Percentiles rank a stretch among this genome's conserved stretches.
These are phyloP conservation scores for Conomelus anceps DNA, from an alignment of 2,888 invertebrate genomes.

Conservation along the genomic window DNA sequence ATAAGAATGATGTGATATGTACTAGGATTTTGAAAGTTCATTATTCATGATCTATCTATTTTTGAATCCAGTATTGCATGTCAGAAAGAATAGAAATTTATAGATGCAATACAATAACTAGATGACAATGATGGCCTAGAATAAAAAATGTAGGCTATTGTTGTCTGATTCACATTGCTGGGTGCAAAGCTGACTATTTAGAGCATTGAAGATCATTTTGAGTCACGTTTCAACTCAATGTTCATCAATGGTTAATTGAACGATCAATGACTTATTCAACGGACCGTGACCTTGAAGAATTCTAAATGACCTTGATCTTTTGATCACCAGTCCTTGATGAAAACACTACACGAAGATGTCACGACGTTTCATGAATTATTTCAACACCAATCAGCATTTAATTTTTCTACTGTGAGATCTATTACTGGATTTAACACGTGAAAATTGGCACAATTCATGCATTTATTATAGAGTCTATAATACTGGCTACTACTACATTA, in stretches of 20 bases:
- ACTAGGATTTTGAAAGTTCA: neutral
- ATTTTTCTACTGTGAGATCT: neutral
- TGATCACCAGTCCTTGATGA: neutral
- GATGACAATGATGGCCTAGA: neutral
- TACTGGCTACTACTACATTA: no score
- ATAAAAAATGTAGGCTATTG: no score
- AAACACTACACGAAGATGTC: neutral
- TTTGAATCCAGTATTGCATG: neutral
- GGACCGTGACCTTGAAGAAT: neutral
- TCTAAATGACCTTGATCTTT: neutral
- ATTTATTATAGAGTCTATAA: no score
- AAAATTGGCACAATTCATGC: no score
- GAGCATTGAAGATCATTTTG: neutral
- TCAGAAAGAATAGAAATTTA: neutral
- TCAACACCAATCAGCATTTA: neutral
- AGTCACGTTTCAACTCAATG: neutral
- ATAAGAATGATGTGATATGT: neutral
- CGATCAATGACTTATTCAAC: neutral
- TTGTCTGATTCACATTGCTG: neutral
- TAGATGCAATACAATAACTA: neutral
- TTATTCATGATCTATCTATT: neutral
- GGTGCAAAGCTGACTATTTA: neutral
- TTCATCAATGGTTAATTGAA: neutral
- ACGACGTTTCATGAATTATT: neutral
- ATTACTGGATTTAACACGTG: neutral